These are phyloP conservation scores for Dioctria rufipes DNA, from an alignment of 2,888 invertebrate species.

Conservation along the genomic window DNA sequence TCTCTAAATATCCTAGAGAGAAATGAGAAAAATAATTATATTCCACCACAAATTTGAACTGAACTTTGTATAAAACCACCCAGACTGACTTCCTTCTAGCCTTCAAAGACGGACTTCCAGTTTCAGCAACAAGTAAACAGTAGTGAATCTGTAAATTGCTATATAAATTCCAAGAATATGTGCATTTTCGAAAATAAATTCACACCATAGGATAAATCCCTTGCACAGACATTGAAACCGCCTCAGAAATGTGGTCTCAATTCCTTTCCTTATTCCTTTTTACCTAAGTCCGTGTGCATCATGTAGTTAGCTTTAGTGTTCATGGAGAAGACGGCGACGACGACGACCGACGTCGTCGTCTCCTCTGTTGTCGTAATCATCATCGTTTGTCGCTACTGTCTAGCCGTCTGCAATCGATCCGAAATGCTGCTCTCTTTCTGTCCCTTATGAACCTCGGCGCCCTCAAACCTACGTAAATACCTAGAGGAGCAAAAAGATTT, in stretches of 20 bases:
- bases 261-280: slow-evolving; percentile 23
- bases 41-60: background rate
- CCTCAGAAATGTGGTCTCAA: background rate
- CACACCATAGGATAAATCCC: slow-evolving; percentile 30
- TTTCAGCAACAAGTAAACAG: background rate
- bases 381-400: slow-evolving; percentile 54
- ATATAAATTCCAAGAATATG: background rate
- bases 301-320: slow-evolving; percentile 7
- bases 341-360: slow-evolving; percentile 30
- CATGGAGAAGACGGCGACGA: slow-evolving; percentile 40
- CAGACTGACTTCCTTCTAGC: background rate
- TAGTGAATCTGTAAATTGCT: background rate
- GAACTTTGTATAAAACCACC: background rate
- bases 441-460: background rate
- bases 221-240: background rate
- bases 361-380: slow-evolving; percentile 52
- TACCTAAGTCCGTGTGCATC: slow-evolving; percentile 16
- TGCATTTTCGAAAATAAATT: slow-evolving; percentile 30
- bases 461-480: slow-evolving; percentile 25
- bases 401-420: slow-evolving; percentile 56
- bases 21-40: too few species aligned
- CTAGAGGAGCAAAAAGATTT: slow-evolving; percentile 36
- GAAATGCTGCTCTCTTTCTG: slow-evolving; percentile 44
- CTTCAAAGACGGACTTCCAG: background rate
- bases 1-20: too few species aligned